A percentile compares a stretch with the other conserved stretches of the same genome.
Evolutionary conservation across 2,797 vertebrate genomes (phyloP).

Genomic region (Gymnocypris eckloni): DNA sequence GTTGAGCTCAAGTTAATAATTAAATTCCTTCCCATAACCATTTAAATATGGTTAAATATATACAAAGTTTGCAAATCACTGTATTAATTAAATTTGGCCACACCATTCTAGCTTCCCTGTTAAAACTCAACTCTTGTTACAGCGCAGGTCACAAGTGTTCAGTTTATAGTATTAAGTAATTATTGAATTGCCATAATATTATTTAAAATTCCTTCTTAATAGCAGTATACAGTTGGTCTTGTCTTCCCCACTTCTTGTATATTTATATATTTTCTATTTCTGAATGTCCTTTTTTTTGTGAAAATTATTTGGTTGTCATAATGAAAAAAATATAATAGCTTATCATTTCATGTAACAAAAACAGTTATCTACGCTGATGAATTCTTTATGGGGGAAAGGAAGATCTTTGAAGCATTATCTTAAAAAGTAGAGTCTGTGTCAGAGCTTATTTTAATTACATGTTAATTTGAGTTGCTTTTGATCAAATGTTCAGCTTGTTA

Average conservation of each 20-base stretch:
- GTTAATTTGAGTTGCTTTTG: background rate
- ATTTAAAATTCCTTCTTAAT: background rate
- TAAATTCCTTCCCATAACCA: background rate
- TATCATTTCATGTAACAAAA: background rate
- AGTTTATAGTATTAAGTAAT: background rate
- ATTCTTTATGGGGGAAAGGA: background rate
- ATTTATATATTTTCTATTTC: background rate
- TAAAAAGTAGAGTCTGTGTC: background rate
- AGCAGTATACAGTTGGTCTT: background rate
- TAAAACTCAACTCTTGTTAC: background rate
- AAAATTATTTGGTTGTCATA: background rate
- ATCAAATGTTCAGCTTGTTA: background rate
- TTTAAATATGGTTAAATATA: background rate
- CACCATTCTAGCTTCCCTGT: background rate
- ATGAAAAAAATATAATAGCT: background rate
- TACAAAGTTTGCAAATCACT: background rate
- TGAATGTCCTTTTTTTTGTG: background rate
- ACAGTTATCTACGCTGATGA: background rate
- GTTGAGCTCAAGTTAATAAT: background rate
- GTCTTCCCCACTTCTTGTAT: background rate
- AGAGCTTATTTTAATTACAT: background rate
- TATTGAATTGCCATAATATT: background rate
- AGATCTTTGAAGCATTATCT: background rate
- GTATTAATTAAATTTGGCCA: background rate
- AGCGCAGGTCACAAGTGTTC: background rate